Evolutionary conservation across 2,113 vertebrate species (phyloP).

Genomic region (Pomatorhinus ruficollis): DNA sequence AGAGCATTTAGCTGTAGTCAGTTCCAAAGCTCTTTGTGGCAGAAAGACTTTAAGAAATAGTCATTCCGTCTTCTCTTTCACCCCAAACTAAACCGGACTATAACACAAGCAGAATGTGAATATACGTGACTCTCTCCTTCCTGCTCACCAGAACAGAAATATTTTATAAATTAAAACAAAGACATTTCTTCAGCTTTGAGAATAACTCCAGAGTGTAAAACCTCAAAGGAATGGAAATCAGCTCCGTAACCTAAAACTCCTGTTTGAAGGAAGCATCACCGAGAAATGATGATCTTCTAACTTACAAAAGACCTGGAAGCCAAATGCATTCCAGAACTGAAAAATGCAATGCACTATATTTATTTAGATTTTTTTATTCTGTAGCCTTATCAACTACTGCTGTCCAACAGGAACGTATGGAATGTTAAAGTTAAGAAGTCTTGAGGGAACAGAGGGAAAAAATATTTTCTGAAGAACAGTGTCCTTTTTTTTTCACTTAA

Average conservation of each 20-base stretch:
- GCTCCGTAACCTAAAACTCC: background rate
- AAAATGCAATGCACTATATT: background rate
- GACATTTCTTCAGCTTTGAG: background rate
- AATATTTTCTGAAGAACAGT: background rate
- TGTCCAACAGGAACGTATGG: background rate
- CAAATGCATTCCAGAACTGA: background rate
- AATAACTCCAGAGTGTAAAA: background rate
- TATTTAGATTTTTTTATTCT: background rate
- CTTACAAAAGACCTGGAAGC: background rate
- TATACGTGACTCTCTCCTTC: background rate
- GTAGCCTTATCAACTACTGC: background rate
- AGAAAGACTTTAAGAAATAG: background rate
- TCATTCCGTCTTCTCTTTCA: background rate
- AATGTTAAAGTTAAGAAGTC: background rate
- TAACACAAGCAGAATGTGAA: background rate
- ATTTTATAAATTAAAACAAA: background rate
- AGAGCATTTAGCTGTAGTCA: background rate
- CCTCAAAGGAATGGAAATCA: background rate
- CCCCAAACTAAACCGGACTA: background rate
- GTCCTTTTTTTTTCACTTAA: background rate
- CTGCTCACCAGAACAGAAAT: background rate
- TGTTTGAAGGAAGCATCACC: background rate
- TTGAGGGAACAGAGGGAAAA: background rate
- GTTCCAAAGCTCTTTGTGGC: background rate
- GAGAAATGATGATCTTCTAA: background rate